Percentiles rank a stretch among this genome's conserved stretches.
Evolutionary conservation across 2,888 invertebrate species (phyloP).

Genomic region (Leucoma salicis): DNA sequence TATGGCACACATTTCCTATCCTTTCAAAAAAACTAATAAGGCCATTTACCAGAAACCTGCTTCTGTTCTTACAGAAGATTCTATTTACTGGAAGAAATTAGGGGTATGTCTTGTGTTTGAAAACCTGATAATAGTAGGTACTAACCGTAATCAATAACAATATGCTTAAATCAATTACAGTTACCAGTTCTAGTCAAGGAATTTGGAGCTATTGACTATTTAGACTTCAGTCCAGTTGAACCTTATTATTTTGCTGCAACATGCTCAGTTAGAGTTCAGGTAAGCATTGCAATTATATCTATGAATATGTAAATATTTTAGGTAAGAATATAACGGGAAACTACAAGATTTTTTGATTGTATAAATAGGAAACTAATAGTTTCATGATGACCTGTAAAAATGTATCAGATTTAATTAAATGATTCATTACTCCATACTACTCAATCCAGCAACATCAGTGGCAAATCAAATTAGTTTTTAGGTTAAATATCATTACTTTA

Average conservation of each 20-base stretch:
- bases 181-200: constrained; percentile 94
- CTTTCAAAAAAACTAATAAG: constrained; percentile 88
- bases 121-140: not conserved
- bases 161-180: constrained; percentile 58
- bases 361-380: too few relatives aligned
- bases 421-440: too few relatives aligned
- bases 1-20: constrained; percentile 72
- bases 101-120: constrained; percentile 82
- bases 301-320: too few relatives aligned
- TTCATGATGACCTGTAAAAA: too few relatives aligned
- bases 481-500: too few relatives aligned
- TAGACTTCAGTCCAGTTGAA: constrained; percentile 94
- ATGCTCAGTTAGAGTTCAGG: constrained; percentile 92
- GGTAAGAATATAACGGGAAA: too few relatives aligned
- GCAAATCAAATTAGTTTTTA: too few relatives aligned
- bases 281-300: constrained; percentile 28
- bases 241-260: constrained; percentile 96
- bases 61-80: constrained; percentile 88
- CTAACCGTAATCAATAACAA: not conserved
- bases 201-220: constrained; percentile 94
- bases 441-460: too few relatives aligned
- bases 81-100: constrained; percentile 93
- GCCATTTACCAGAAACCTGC: constrained; percentile 85
- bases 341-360: too few relatives aligned
- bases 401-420: too few relatives aligned